phyloP scores from a whole-genome alignment of 2,888 invertebrate species.

The Cotesia congregata region DNA sequence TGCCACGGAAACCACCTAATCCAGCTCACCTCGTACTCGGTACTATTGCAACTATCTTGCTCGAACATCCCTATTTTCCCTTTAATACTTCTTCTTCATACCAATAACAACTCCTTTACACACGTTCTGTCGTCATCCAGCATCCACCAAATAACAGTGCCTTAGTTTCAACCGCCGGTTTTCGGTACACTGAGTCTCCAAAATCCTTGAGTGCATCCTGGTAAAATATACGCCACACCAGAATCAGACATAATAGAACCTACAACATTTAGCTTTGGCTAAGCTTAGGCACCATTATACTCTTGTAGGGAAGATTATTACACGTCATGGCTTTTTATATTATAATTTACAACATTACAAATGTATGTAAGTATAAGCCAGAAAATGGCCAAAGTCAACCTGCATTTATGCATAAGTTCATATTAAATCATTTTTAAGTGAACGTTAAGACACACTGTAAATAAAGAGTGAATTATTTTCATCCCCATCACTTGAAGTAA shows the following conservation, averaged over 20 bases:
- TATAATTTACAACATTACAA: not conserved
- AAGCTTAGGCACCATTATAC: not conserved
- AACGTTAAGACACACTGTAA: no score
- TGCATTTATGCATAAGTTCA: no score
- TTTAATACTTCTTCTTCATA: not conserved
- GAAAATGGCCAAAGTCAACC: no score
- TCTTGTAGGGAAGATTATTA: constrained; percentile 45
- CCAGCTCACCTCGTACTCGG: constrained; percentile 14
- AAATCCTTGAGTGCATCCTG: constrained; percentile 4
- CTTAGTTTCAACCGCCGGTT: not conserved
- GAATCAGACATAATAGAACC: not conserved
- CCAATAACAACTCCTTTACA: not conserved
- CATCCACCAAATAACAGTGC: not conserved
- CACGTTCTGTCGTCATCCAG: not conserved
- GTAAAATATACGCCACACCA: not conserved
- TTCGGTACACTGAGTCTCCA: constrained; percentile 8
- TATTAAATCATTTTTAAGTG: no score
- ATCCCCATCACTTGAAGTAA: no score
- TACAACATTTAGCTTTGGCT: not conserved
- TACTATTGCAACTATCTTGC: not conserved
- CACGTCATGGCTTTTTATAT: constrained; percentile 12
- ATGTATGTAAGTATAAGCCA: not conserved
- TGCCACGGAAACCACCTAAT: constrained; percentile 38
- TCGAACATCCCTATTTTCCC: not conserved
- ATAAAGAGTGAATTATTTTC: no score